A percentile compares a stretch with the other conserved stretches of the same genome.
phyloP scores from a whole-genome alignment of 2,888 invertebrate genomes.

The Suillia variegata region DNA sequence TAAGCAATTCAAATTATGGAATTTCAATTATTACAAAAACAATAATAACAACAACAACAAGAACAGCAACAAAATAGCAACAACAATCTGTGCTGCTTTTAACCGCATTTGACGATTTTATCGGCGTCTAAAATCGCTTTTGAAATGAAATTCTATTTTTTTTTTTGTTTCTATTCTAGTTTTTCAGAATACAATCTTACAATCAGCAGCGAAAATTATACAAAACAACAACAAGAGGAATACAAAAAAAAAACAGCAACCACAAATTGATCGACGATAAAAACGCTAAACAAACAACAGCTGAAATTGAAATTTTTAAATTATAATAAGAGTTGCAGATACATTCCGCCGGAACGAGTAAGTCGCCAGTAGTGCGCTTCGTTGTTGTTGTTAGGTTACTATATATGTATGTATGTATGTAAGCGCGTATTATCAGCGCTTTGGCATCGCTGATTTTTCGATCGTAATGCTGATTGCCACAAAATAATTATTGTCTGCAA shows the following conservation, averaged over 20 bases:
- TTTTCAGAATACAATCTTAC: constrained; percentile 7
- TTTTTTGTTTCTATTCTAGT: constrained; percentile 3
- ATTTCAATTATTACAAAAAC: constrained; percentile 16
- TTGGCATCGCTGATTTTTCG: constrained; percentile 30
- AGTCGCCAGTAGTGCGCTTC: no score
- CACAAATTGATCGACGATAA: constrained; percentile 6
- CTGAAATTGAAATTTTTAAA: constrained; percentile 9
- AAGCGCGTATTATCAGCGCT: constrained; percentile 32
- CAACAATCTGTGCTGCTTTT: constrained; percentile 18
- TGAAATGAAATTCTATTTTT: constrained; percentile 10
- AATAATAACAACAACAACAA: constrained; percentile 24
- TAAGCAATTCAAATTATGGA: constrained; percentile 15
- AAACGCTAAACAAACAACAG: not conserved
- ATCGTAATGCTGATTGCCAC: not conserved
- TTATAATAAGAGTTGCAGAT: not conserved
- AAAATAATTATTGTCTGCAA: constrained; percentile 9
- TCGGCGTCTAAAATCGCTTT: not conserved
- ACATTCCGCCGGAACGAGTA: no score
- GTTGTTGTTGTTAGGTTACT: not conserved
- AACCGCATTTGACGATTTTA: not conserved
- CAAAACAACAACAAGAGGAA: not conserved
- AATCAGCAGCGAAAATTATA: constrained; percentile 6
- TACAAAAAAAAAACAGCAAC: not conserved
- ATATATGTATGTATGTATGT: no score
- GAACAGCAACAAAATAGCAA: constrained; percentile 23